phyloP scores from a whole-genome alignment of 2,113 vertebrate species.

The Nycticebus coucang region DNA sequence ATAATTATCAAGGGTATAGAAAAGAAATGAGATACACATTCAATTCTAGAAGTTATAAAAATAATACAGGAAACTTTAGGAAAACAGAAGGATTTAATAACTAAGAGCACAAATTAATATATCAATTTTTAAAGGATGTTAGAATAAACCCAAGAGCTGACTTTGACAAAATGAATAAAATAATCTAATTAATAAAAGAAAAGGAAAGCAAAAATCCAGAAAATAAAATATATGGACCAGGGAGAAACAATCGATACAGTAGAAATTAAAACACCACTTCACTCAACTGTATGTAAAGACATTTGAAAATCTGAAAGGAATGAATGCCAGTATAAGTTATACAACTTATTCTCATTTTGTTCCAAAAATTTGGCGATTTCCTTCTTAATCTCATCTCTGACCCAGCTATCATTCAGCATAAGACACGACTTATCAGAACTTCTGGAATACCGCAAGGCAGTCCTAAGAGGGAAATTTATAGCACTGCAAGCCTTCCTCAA shows the following conservation, averaged over 20 bases:
- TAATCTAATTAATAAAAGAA: conserved; percentile 32
- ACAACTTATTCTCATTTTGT: too few species aligned
- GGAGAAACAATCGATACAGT: not conserved
- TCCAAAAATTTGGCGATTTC: too few species aligned
- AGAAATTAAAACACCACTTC: not conserved
- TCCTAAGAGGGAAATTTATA: too few species aligned
- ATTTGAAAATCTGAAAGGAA: not conserved
- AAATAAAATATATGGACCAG: not conserved
- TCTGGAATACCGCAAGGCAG: too few species aligned
- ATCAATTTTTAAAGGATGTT: conserved; percentile 47
- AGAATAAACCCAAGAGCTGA: conserved; percentile 22
- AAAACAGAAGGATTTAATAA: not conserved
- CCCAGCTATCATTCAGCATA: too few species aligned
- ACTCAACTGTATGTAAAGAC: not conserved
- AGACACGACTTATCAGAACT: too few species aligned
- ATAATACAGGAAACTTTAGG: not conserved
- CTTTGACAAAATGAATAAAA: conserved; percentile 46
- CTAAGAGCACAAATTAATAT: conserved; percentile 10
- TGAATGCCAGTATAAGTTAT: not conserved
- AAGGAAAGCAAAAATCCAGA: not conserved
- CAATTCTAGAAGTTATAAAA: conserved; percentile 26
- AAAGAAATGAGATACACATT: conserved; percentile 17
- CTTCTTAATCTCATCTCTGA: too few species aligned
- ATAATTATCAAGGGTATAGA: not conserved
- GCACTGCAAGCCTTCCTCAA: too few species aligned